These are phyloP conservation scores for Ips nitidus DNA, from an alignment of 1,140 invertebrate species.

Conservation along the genomic window DNA sequence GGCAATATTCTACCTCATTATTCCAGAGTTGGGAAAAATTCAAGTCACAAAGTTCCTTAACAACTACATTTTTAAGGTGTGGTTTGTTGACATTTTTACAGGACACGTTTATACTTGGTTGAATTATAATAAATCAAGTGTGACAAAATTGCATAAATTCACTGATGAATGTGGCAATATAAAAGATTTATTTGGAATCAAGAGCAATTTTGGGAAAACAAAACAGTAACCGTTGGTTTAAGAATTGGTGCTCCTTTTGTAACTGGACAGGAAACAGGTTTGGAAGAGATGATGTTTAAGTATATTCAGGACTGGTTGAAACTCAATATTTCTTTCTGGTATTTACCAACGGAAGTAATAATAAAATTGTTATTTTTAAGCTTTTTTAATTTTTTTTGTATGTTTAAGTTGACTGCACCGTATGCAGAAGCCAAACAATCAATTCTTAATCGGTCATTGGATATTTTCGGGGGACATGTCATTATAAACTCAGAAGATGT, in stretches of 20 bases:
- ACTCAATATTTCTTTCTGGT: background rate
- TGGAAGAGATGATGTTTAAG: background rate
- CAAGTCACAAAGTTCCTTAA: too few relatives aligned
- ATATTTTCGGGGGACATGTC: conserved; percentile 8
- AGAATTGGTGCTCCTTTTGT: conserved; percentile 13
- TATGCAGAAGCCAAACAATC: background rate
- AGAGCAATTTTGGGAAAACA: conserved; percentile 3
- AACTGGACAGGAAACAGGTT: background rate
- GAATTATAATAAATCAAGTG: too few relatives aligned
- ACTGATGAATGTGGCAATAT: too few relatives aligned
- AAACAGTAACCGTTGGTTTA: background rate
- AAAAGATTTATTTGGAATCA: too few relatives aligned
- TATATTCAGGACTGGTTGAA: background rate
- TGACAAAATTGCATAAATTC: too few relatives aligned
- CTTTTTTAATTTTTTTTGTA: background rate
- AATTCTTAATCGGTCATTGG: background rate
- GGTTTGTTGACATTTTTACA: too few relatives aligned
- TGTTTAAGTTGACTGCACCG: conserved; percentile 1
- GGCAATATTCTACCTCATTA: too few relatives aligned
- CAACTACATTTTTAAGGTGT: too few relatives aligned
- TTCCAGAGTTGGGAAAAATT: too few relatives aligned
- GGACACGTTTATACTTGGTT: too few relatives aligned
- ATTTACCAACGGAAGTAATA: background rate
- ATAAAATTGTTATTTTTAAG: background rate
- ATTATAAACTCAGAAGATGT: background rate